Percentiles rank a stretch among this genome's conserved stretches.
These are phyloP conservation scores for Apolygus lucorum DNA, from an alignment of 1,140 invertebrate genomes.

Conservation along the genomic window DNA sequence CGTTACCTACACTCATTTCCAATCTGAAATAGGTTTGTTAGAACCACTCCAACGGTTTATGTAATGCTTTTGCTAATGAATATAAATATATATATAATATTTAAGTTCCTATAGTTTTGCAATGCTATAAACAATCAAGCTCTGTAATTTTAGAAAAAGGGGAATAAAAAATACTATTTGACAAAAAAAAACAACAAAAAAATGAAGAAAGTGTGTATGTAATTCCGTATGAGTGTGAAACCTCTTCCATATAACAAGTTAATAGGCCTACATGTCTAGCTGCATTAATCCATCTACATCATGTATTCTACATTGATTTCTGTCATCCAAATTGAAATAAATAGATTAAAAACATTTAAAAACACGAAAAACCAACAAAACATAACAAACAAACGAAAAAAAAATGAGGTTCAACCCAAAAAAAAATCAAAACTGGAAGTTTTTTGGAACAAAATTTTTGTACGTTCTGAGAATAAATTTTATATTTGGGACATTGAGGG, in stretches of 20 bases:
- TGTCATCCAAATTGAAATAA: slow-evolving; percentile 14
- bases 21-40: slow-evolving; percentile 14
- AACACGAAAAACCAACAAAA: not conserved
- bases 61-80: slow-evolving; percentile 21
- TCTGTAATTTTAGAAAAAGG: slow-evolving; percentile 21
- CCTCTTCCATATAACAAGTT: slow-evolving; percentile 26
- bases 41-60: slow-evolving; percentile 10
- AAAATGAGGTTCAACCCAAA: too few species aligned
- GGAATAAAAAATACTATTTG: not conserved
- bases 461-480: not conserved
- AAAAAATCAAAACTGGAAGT: not conserved
- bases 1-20: slow-evolving; percentile 2
- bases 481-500: slow-evolving; percentile 5
- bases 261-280: slow-evolving; percentile 31
- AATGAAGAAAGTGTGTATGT: slow-evolving; percentile 29
- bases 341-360: not conserved
- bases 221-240: slow-evolving; percentile 30
- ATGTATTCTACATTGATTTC: slow-evolving; percentile 21
- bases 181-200: not conserved
- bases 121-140: slow-evolving; percentile 28
- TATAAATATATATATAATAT: slow-evolving; percentile 18
- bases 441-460: not conserved
- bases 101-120: slow-evolving; percentile 31
- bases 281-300: slow-evolving; percentile 23
- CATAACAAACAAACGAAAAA: slow-evolving; percentile 17